Percentiles rank a stretch among this genome's conserved stretches.
phyloP scores from a whole-genome alignment of 2,888 invertebrate genomes.

The Frankliniella intonsa region DNA sequence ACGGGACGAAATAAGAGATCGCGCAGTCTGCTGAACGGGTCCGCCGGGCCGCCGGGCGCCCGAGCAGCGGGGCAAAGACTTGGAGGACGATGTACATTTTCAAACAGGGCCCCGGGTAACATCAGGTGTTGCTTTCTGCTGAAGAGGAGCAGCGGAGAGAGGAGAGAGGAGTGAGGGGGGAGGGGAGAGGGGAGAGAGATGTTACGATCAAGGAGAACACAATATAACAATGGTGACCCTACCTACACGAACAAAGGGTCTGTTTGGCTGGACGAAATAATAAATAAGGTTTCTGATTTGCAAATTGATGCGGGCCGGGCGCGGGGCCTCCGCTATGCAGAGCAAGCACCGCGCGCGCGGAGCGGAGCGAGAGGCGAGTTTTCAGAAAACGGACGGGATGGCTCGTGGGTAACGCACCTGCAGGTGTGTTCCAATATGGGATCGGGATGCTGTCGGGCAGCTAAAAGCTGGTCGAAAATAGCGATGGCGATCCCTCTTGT shows the following conservation, averaged over 20 bases:
- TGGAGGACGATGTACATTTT: neutral
- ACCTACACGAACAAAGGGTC: neutral
- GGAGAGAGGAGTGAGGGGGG: too few relatives aligned
- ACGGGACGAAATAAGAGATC: neutral
- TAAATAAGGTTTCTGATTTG: slow-evolving; percentile 19
- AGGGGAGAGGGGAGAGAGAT: neutral
- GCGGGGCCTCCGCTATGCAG: neutral
- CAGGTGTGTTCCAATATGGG: too few relatives aligned
- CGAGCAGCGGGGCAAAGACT: too few relatives aligned
- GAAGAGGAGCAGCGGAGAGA: too few relatives aligned
- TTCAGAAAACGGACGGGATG: too few relatives aligned
- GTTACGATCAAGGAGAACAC: slow-evolving; percentile 1
- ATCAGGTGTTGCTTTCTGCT: slow-evolving; percentile 3
- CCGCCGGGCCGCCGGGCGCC: too few relatives aligned
- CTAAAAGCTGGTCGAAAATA: too few relatives aligned
- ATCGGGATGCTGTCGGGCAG: too few relatives aligned
- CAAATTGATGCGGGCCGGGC: neutral
- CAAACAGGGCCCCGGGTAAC: neutral
- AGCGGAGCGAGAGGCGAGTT: neutral
- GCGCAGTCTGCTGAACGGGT: neutral
- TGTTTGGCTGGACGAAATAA: neutral
- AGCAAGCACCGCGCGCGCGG: neutral
- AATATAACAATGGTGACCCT: slow-evolving; percentile 15
- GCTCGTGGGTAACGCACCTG: too few relatives aligned
- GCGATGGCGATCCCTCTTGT: too few relatives aligned